Evolutionary conservation across 2,888 invertebrate species (phyloP).

Genomic region (Athalia cordata): DNA sequence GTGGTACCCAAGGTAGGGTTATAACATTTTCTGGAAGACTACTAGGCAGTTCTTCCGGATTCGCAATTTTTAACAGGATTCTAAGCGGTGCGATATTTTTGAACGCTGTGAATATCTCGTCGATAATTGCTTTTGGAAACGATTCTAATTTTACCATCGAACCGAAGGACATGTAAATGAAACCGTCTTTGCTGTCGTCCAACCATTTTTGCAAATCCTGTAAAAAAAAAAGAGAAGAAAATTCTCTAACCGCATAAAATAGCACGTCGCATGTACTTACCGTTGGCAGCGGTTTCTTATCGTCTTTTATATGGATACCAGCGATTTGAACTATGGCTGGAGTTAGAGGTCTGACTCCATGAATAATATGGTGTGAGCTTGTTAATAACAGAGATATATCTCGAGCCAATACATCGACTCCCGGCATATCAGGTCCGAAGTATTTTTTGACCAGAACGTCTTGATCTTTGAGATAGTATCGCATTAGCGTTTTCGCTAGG

Average conservation of each 20-base stretch:
- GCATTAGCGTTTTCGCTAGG: conserved; percentile 42
- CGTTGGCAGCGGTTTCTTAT: conserved; percentile 53
- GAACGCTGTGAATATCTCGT: conserved; percentile 61
- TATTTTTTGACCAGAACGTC: conserved; percentile 56
- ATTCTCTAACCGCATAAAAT: no score
- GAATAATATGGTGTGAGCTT: conserved; percentile 75
- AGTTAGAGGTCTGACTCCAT: conserved; percentile 72
- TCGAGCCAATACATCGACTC: conserved; percentile 71
- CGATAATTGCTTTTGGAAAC: conserved; percentile 57
- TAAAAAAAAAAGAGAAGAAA: background rate
- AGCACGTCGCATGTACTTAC: conserved; percentile 57
- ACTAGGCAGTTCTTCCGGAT: conserved; percentile 57
- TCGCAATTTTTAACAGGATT: conserved; percentile 63
- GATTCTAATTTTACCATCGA: conserved; percentile 66
- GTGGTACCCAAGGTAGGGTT: conserved; percentile 62
- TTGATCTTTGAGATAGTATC: conserved; percentile 50
- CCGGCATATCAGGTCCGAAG: conserved; percentile 65
- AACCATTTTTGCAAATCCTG: conserved; percentile 67
- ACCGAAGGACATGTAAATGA: conserved; percentile 69
- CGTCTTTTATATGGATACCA: conserved; percentile 75
- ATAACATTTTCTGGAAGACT: conserved; percentile 63
- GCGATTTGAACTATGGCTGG: conserved; percentile 75
- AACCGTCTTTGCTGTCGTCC: conserved; percentile 64
- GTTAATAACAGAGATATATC: conserved; percentile 74
- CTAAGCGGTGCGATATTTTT: conserved; percentile 62